phyloP scores from a whole-genome alignment of 2,888 invertebrate genomes.

The Helobdella robusta region DNA sequence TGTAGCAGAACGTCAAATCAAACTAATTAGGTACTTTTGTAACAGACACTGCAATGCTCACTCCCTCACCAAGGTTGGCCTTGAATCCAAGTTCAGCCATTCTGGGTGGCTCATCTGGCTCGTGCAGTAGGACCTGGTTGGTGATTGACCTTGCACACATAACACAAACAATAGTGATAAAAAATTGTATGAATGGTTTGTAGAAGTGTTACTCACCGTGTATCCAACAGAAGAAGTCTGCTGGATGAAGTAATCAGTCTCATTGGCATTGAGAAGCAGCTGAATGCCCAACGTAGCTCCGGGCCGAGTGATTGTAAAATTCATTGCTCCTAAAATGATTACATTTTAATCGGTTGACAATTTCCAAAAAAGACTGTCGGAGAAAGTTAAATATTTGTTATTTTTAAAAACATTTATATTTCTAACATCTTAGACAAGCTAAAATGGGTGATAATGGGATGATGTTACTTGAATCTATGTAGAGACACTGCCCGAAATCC shows the following conservation, averaged over 20 bases:
- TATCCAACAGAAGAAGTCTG: background rate
- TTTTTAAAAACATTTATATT: no score
- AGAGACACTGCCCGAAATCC: slow-evolving; percentile 2
- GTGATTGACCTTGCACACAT: no score
- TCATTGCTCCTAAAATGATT: no score
- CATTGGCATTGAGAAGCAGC: background rate
- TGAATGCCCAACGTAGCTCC: background rate
- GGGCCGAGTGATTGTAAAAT: no score
- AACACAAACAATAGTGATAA: no score
- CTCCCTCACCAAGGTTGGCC: background rate
- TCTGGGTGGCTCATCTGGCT: background rate
- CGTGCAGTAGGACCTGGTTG: slow-evolving; percentile 13
- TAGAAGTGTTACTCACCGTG: background rate
- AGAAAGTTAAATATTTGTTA: no score
- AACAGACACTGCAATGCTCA: background rate
- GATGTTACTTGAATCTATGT: slow-evolving; percentile 1
- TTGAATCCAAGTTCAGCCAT: background rate
- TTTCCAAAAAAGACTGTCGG: no score
- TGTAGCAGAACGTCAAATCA: no score
- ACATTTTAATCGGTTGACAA: no score
- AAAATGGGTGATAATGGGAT: no score
- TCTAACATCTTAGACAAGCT: no score
- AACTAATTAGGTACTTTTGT: slow-evolving; percentile 12
- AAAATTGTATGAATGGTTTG: no score
- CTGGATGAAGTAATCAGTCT: slow-evolving; percentile 9